Conservation (phyloP, 35 echinoderm and acorn worm genomes). For the Apostichopus parvimensis region DNA sequence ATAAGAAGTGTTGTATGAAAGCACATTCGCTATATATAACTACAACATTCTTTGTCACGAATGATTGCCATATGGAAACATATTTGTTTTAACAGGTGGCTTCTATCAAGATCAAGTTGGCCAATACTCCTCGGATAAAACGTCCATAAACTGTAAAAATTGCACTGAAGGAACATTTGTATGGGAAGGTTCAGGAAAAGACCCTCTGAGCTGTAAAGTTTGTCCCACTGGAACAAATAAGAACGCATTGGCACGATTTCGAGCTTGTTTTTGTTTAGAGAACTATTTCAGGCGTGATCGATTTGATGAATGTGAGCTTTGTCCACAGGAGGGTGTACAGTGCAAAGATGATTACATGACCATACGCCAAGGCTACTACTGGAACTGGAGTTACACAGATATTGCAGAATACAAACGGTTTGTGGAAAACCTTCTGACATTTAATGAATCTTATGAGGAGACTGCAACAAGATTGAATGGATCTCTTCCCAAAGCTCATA, state of each 20-base stretch:
- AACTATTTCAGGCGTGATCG: slow-evolving; percentile 30
- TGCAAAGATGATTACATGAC: slow-evolving; percentile 28
- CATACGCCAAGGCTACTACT: slow-evolving; percentile 35
- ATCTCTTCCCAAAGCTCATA: slow-evolving; percentile 4
- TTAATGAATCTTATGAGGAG: background rate
- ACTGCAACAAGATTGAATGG: background rate
- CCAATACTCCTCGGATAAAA: background rate
- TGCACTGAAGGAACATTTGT: slow-evolving; percentile 57
- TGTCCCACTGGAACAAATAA: slow-evolving; percentile 56
- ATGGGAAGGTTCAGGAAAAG: background rate
- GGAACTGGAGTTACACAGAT: slow-evolving; percentile 28
- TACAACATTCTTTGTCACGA: too few species aligned
- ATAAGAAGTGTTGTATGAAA: too few species aligned
- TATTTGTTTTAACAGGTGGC: slow-evolving; percentile 12
- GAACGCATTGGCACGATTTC: background rate
- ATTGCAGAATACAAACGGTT: slow-evolving; percentile 41
- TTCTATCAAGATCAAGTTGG: slow-evolving; percentile 53
- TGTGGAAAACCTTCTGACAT: slow-evolving; percentile 18
- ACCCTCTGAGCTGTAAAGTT: slow-evolving; percentile 19
- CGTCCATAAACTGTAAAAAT: slow-evolving; percentile 17
- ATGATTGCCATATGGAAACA: too few species aligned
- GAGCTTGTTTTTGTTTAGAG: slow-evolving; percentile 52
- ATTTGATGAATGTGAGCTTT: slow-evolving; percentile 27
- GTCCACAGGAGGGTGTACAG: slow-evolving; percentile 41
- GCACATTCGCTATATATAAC: too few species aligned